Evolutionary conservation across 2,113 vertebrate genomes (phyloP).

Genomic region (Rhinogobius similis): DNA sequence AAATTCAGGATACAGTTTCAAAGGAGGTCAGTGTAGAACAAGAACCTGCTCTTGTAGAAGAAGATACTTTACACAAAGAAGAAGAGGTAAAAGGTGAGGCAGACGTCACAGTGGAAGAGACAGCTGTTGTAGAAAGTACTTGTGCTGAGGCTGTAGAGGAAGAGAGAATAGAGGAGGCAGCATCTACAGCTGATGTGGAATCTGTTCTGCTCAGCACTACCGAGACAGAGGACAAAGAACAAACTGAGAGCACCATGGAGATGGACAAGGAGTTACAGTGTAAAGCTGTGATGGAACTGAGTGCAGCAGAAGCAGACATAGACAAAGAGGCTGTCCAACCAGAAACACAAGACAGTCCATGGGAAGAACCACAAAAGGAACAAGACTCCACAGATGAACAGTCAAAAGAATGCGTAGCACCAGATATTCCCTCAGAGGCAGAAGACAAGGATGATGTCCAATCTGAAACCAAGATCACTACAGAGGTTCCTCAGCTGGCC

Average conservation of each 20-base stretch:
- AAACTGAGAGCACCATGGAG: not conserved
- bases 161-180: not conserved
- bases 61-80: not conserved
- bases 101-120: not conserved
- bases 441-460: not conserved
- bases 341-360: not conserved
- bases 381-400: not conserved
- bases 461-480: not conserved
- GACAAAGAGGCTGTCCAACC: not conserved
- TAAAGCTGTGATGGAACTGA: not conserved
- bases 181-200: not conserved
- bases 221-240: not conserved
- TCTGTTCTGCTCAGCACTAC: no score
- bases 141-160: not conserved
- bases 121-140: not conserved
- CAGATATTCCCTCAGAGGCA: not conserved
- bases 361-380: not conserved
- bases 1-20: not conserved
- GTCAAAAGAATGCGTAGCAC: not conserved
- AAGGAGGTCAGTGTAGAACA: not conserved
- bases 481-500: constrained; percentile 4
- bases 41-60: not conserved
- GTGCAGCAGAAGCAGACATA: not conserved
- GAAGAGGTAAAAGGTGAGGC: not conserved
- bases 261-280: not conserved